Evolutionary conservation across 2,888 invertebrate species (phyloP), one percentile per base, ranked within the genome.

Genomic region (Drosophila merina): DNA sequence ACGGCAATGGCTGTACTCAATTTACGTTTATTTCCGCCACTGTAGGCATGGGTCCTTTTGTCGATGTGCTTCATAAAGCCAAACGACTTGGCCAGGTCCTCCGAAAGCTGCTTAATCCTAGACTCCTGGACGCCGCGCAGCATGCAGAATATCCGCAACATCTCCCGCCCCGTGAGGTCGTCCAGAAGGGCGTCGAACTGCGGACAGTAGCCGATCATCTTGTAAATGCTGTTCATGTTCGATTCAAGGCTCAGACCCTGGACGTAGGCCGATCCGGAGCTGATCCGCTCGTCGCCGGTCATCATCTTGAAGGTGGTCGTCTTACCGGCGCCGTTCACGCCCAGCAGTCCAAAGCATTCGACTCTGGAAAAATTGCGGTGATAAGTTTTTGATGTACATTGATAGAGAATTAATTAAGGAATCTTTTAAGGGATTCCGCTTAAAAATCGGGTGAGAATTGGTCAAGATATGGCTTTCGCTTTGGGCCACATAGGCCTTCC

Each of bases 261-360:
- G 9, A 97, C 93, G 91, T 93, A 95, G 0, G 95, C 96, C 54
- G 95, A 93, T 0, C 97, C 97, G 55, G 93, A 93, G 0, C 95
- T 94, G 9, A 96, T 93, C 4, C 92, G 91, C 84, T 95, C 95
- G 88, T 97, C 97, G 0, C 97, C 97, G 51, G 97, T 97, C 82
- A 97, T 92, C 96, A 97, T 97, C 92, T 96, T 96, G 90, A 98
- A 98, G 0, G 97, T 97, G 0, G 95, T 95, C 0, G 96, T 97
- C 91, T 97, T 97, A 0, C 97, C 97, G 2, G 97, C 97, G 8
- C 97, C 97, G 89, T 97, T 97, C 0, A 96, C 95, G 0, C 97
- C 96, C 51, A 97, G 92, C 42, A 97, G 91, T 1, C 97, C 97
- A 85, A 97, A 97, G 86, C 96, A 96, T 91, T 97, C 97, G 8